Conservation (phyloP, 2,113 vertebrate species). For the Ceyx margarethae region DNA sequence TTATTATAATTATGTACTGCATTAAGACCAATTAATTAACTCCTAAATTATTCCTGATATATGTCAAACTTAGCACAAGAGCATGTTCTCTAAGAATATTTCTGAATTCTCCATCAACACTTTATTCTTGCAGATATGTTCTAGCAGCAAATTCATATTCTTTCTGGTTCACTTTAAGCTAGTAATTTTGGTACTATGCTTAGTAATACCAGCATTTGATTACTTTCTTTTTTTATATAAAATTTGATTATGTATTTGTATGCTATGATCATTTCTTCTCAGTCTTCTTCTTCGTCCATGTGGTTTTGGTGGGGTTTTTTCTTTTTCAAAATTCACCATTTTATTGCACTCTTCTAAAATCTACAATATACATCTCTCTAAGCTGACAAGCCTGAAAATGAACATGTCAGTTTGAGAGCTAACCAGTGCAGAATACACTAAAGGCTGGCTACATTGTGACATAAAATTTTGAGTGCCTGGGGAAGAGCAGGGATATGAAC, state of each 20-base stretch:
- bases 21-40: background rate
- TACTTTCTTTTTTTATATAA: background rate
- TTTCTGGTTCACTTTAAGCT: background rate
- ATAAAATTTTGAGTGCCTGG: background rate
- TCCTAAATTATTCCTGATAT: background rate
- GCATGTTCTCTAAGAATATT: background rate
- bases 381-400: background rate
- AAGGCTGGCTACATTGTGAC: background rate
- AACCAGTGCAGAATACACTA: background rate
- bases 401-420: background rate
- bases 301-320: background rate
- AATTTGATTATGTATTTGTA: background rate
- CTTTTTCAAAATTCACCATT: background rate
- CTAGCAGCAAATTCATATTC: background rate
- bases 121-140: background rate
- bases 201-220: background rate
- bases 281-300: background rate
- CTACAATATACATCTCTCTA: background rate
- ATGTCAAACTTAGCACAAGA: background rate
- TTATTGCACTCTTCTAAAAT: background rate
- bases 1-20: background rate
- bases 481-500: background rate
- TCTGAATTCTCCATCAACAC: background rate
- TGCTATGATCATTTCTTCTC: background rate
- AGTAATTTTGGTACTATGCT: background rate